Base-by-base conservation (phyloP, 2,113 vertebrate genomes). In the Hydropotes inermis region DNA sequence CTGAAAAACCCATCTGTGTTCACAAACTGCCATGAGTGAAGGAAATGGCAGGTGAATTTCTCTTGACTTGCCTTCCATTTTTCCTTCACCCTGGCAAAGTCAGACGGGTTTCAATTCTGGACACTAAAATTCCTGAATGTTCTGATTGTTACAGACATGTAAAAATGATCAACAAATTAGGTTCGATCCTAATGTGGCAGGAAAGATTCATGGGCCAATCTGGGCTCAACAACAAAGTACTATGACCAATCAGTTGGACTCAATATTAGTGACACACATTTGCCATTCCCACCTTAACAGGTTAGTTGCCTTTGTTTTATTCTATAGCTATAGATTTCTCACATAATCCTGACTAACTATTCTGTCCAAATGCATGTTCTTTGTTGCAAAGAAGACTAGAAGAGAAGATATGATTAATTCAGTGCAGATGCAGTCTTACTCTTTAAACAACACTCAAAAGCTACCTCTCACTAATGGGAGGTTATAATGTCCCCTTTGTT, bases 361-460 rank as follows among this genome's bases (percentile, higher is more conserved):
- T 87, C 50, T 27, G 6, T 30, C 57, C 15, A 61, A 94, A 87
- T 92, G 7, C 12, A 94, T 87, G 12, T 28, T 86, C 86, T 74
- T 60, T 60, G 7, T 91, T 95, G 81, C 82, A 92, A 96, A 87
- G 47, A 89, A 89, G 45, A 61, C 39, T 93, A 79, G 28, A 85
- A 67, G 67, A 97, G 10, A 83, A 11, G 19, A 36, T 60, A 82
- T 19, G 21, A 17, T 83, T 96, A 87, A 94, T 6, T 83, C 54
- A 83, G 21, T 87, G 13, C 36, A 94, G 90, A 97, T 91, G 16
- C 5, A 94, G 58, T 10, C n/a, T 7, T 85, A 82, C 17, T 93
- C 43, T 81, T 64, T 84, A 96, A 94, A 94, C 19, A 90, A 57
- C 6, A 27, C 16, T 96, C 39, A 61, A 85, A 97, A 91, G 50